phyloP scores from a whole-genome alignment of 2,888 invertebrate species.

The Pristionchus mayeri region DNA sequence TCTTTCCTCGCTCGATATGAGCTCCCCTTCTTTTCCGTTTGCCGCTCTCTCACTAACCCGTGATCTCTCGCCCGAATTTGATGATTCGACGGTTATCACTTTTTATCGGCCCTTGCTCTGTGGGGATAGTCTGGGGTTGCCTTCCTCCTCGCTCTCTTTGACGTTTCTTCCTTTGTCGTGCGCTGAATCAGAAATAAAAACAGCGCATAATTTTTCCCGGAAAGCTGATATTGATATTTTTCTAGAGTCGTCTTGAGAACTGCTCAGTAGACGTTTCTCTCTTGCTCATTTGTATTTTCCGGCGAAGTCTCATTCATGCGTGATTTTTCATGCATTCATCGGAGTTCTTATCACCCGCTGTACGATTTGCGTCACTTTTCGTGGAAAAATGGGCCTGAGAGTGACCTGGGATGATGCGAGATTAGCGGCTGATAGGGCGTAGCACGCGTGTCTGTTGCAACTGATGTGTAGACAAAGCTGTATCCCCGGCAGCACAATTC shows the following conservation, averaged over 20 bases:
- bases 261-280: neutral
- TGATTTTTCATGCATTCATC: neutral
- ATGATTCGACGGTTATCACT: slow-evolving; percentile 9
- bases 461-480: neutral
- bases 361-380: slow-evolving; percentile 34
- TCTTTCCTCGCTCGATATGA: too few relatives aligned
- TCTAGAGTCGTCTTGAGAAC: neutral
- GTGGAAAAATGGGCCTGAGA: neutral
- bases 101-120: neutral
- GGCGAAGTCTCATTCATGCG: neutral
- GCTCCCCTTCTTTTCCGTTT: neutral
- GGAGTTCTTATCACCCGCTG: slow-evolving; percentile 17
- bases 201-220: neutral
- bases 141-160: neutral
- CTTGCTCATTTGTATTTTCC: neutral
- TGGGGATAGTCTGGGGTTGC: neutral
- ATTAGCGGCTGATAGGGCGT: neutral
- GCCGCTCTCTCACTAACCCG: neutral
- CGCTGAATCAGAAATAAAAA: too few relatives aligned
- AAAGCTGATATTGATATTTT: too few relatives aligned
- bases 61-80: neutral
- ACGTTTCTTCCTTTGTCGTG: neutral
- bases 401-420: neutral
- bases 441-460: neutral
- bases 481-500: neutral